Conservation (phyloP, 2,888 invertebrate genomes). For the Agonopterix alstromeriana region DNA sequence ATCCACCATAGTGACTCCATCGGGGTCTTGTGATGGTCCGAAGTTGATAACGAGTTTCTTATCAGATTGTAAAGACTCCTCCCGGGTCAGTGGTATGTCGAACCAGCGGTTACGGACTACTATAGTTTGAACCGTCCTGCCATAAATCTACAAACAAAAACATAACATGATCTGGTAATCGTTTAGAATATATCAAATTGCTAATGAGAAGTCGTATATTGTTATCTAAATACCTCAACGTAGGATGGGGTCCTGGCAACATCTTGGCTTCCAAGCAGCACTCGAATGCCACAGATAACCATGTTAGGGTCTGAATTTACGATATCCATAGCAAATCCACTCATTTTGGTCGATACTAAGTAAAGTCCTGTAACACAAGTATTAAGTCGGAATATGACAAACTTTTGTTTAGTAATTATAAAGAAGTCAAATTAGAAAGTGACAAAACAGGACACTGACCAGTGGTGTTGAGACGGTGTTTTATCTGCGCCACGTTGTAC, state of each 20-base stretch:
- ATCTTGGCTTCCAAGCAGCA: slow-evolving; percentile 91
- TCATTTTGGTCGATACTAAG: slow-evolving; percentile 93
- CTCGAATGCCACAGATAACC: slow-evolving; percentile 93
- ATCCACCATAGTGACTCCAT: slow-evolving; percentile 94
- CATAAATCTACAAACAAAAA: slow-evolving; percentile 76
- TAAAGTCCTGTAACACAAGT: slow-evolving; percentile 83
- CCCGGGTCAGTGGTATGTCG: slow-evolving; percentile 95
- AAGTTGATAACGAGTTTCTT: slow-evolving; percentile 91
- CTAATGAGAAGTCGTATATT: not conserved
- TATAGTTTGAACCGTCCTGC: slow-evolving; percentile 83
- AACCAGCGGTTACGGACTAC: slow-evolving; percentile 92
- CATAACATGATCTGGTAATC: not conserved
- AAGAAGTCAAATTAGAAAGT: not conserved
- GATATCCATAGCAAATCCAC: slow-evolving; percentile 93
- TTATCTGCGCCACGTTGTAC: slow-evolving; percentile 95
- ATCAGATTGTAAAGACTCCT: slow-evolving; percentile 94
- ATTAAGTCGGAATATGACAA: too few species aligned
- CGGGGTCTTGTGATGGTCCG: slow-evolving; percentile 90
- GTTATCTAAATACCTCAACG: slow-evolving; percentile 74
- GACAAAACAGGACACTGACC: slow-evolving; percentile 26
- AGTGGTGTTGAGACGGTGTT: slow-evolving; percentile 89
- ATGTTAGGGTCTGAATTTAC: slow-evolving; percentile 90
- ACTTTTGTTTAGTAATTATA: too few species aligned
- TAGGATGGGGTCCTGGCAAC: slow-evolving; percentile 85
- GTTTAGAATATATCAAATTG: not conserved